A percentile compares a stretch with the other conserved stretches of the same genome.
Evolutionary conservation across 2,113 vertebrate species (phyloP).

Genomic region (Tyto alba): DNA sequence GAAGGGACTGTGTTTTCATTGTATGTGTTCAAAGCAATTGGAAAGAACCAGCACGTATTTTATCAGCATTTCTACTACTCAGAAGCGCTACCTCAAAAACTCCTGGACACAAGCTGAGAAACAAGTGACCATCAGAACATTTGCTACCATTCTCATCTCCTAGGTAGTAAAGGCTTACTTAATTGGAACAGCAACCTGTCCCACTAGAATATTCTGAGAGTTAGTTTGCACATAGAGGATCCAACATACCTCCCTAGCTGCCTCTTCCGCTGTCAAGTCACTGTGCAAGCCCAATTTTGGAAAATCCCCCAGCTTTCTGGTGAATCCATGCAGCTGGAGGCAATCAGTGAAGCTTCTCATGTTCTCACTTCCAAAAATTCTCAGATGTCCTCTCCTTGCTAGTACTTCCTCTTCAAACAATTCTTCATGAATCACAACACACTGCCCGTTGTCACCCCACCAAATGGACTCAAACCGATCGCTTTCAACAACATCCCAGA

Average conservation of each 20-base stretch:
- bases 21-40: background rate
- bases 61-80: background rate
- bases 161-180: background rate
- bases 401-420: background rate
- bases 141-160: background rate
- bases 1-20: background rate
- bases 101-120: background rate
- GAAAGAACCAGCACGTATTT: background rate
- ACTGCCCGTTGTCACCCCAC: background rate
- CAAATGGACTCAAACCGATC: background rate
- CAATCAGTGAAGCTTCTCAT: background rate
- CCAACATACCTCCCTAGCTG: background rate
- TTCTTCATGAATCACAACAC: background rate
- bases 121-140: background rate
- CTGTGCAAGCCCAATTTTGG: accelerated
- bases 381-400: background rate
- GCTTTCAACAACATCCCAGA: background rate
- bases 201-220: background rate
- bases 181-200: background rate
- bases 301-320: background rate
- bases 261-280: background rate
- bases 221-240: background rate
- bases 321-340: background rate
- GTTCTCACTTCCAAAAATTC: background rate
- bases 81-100: background rate